Percentiles rank a stretch among this genome's conserved stretches.
Conservation (phyloP, 2,113 vertebrate genomes). For the Pomatostomus ruficeps region DNA sequence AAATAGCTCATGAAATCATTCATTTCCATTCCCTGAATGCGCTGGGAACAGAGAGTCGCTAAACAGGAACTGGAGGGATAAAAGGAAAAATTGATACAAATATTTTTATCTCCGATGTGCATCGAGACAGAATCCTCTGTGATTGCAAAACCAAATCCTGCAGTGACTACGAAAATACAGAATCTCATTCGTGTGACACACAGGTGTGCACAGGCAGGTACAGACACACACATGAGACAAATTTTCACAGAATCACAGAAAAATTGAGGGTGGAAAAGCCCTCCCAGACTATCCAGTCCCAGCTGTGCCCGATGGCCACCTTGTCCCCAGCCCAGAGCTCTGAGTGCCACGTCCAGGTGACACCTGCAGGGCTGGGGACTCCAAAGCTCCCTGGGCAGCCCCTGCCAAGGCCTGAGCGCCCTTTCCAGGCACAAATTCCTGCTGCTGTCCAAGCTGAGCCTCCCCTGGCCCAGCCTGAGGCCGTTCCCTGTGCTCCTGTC, state of each 20-base stretch:
- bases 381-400: background rate
- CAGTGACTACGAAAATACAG: background rate
- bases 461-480: background rate
- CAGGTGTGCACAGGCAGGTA: background rate
- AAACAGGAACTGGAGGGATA: background rate
- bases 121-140: background rate
- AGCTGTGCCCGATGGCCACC: background rate
- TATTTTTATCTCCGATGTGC: background rate
- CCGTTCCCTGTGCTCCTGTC: background rate
- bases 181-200: background rate
- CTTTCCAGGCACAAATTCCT: background rate
- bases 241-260: background rate
- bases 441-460: accelerated
- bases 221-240: background rate
- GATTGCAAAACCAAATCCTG: background rate
- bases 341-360: background rate
- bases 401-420: background rate
- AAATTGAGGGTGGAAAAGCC: background rate
- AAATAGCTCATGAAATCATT: background rate
- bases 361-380: background rate
- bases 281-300: accelerated
- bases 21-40: background rate
- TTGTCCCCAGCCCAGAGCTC: background rate
- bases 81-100: background rate
- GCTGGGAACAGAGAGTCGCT: background rate